Conservation (phyloP, 2,113 vertebrate genomes). For the Pseudopodoces humilis region DNA sequence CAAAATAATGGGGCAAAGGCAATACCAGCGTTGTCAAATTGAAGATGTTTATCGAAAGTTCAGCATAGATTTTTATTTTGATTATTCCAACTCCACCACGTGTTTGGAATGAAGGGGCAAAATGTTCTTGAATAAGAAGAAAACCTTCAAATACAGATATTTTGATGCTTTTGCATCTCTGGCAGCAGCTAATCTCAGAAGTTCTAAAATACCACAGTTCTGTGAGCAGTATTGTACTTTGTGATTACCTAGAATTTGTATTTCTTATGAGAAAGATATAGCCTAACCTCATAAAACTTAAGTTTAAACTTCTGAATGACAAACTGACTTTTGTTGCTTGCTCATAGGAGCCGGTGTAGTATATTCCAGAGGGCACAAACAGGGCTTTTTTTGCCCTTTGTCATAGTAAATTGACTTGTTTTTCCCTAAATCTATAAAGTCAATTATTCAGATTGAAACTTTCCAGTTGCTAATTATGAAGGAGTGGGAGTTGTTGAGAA, state of each 20-base stretch:
- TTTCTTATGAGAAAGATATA: not conserved
- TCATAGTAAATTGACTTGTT: not conserved
- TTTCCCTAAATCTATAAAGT: constrained; percentile 20
- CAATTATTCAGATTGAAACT: constrained; percentile 34
- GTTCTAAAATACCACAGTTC: not conserved
- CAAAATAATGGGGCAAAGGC: not conserved
- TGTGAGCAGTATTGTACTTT: not conserved
- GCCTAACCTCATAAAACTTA: not conserved
- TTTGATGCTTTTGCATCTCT: not conserved
- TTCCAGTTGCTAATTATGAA: constrained; percentile 22
- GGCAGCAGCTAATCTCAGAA: not conserved
- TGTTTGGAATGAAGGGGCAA: not conserved
- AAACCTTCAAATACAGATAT: not conserved
- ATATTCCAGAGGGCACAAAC: not conserved
- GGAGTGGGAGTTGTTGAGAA: constrained; percentile 38
- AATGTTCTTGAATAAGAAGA: not conserved
- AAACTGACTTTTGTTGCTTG: not conserved
- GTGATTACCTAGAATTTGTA: not conserved
- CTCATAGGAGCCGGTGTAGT: not conserved
- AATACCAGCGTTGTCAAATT: not conserved
- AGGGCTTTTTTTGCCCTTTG: not conserved
- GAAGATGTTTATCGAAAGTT: not conserved
- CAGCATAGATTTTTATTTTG: not conserved
- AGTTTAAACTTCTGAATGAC: not conserved
- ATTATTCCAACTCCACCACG: not conserved